Evolutionary conservation across 2,888 invertebrate genomes (phyloP).

Genomic region (Pammene aurita): DNA sequence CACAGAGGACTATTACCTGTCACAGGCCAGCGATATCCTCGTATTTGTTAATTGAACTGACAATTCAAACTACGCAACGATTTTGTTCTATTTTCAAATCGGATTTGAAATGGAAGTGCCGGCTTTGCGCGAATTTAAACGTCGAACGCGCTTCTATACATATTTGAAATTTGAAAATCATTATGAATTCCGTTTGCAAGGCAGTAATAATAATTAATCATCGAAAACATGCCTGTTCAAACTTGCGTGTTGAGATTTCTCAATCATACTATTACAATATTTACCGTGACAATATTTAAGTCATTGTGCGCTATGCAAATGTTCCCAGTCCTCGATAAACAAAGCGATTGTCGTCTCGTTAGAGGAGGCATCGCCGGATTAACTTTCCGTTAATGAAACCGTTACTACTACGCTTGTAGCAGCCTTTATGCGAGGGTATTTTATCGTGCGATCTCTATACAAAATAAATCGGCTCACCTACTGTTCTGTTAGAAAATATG

Average conservation of each 20-base stretch:
- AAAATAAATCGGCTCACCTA: slow-evolving; percentile 44
- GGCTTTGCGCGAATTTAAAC: slow-evolving; percentile 30
- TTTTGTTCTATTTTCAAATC: slow-evolving; percentile 56
- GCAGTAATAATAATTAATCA: slow-evolving; percentile 45
- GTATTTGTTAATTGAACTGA: slow-evolving; percentile 69
- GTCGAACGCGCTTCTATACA: slow-evolving; percentile 24
- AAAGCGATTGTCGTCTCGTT: slow-evolving; percentile 54
- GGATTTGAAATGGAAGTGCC: slow-evolving; percentile 41
- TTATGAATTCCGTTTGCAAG: slow-evolving; percentile 19
- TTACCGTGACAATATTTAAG: slow-evolving; percentile 63
- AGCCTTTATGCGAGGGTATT: slow-evolving; percentile 41
- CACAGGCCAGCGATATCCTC: slow-evolving; percentile 56
- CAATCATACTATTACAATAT: slow-evolving; percentile 64
- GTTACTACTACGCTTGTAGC: slow-evolving; percentile 42
- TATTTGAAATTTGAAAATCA: slow-evolving; percentile 24
- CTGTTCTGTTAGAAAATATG: slow-evolving; percentile 41
- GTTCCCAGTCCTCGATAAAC: slow-evolving; percentile 58
- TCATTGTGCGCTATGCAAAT: slow-evolving; percentile 62
- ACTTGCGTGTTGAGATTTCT: slow-evolving; percentile 50
- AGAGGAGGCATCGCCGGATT: slow-evolving; percentile 48
- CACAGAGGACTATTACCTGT: slow-evolving; percentile 57
- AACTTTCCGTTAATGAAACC: slow-evolving; percentile 53
- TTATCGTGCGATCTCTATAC: slow-evolving; percentile 43
- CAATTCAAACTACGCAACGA: slow-evolving; percentile 56
- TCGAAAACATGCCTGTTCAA: slow-evolving; percentile 44